These are phyloP conservation scores for Ochotona princeps DNA, from an alignment of 2,113 vertebrate genomes.

Conservation along the genomic window DNA sequence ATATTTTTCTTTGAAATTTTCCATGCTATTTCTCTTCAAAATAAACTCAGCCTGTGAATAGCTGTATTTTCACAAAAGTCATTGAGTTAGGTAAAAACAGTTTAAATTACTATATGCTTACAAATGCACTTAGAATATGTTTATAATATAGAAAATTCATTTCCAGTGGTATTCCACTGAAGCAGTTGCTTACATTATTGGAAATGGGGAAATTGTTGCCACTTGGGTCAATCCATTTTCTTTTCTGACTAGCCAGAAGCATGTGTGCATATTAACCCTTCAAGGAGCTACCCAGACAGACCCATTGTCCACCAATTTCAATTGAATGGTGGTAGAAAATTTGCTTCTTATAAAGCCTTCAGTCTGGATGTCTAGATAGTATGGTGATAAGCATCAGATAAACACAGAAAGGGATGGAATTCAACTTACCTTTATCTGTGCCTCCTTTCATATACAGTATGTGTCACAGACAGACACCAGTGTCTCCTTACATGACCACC, in stretches of 20 bases:
- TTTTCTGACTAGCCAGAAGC: constrained; percentile 26
- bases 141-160: constrained; percentile 69
- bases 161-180: constrained; percentile 56
- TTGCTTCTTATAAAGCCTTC: constrained; percentile 67
- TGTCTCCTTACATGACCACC: constrained; percentile 80
- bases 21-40: constrained; percentile 61
- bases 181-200: constrained; percentile 74
- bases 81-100: constrained; percentile 63
- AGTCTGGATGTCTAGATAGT: constrained; percentile 71
- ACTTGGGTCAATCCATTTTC: constrained; percentile 64
- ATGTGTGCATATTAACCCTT: constrained; percentile 56
- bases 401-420: constrained; percentile 79
- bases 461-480: constrained; percentile 82
- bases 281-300: neutral
- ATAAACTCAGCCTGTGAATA: constrained; percentile 61
- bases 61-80: constrained; percentile 64
- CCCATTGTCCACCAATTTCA: constrained; percentile 51
- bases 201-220: constrained; percentile 61
- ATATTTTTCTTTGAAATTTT: constrained; percentile 72
- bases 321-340: constrained; percentile 58
- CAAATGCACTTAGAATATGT: constrained; percentile 69
- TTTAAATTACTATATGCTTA: constrained; percentile 58
- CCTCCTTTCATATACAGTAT: constrained; percentile 78
- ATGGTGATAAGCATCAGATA: constrained; percentile 79
- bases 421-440: constrained; percentile 80